Evolutionary conservation across 2,113 vertebrate species (phyloP).

Genomic region (Passer domesticus): DNA sequence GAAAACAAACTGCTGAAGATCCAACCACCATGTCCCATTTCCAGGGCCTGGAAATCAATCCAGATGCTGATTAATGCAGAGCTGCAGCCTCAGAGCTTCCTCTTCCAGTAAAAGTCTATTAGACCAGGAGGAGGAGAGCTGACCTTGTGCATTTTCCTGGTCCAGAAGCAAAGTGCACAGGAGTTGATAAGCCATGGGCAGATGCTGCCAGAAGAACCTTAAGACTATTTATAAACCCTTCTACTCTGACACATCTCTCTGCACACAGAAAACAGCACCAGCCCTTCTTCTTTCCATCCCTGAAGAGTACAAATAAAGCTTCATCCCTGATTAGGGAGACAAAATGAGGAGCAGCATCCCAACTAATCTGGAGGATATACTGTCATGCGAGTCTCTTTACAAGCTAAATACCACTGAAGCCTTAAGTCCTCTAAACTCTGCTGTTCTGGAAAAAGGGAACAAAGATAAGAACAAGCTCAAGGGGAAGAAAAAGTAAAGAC

Average conservation of each 20-base stretch:
- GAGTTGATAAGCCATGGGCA: neutral
- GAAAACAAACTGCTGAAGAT: neutral
- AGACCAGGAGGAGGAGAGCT: neutral
- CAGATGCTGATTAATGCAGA: neutral
- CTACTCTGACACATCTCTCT: slow-evolving; percentile 4
- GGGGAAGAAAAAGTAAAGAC: neutral
- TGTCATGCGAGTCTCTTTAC: neutral
- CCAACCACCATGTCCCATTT: neutral
- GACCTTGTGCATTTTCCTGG: neutral
- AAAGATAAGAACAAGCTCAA: neutral
- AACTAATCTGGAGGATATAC: slow-evolving; percentile 4
- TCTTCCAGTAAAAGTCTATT: neutral
- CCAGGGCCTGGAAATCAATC: neutral
- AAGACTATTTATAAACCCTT: slow-evolving; percentile 11
- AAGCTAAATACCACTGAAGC: neutral
- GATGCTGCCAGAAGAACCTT: neutral
- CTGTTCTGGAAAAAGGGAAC: neutral
- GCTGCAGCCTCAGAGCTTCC: neutral
- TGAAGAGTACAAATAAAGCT: slow-evolving; percentile 17
- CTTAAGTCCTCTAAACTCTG: neutral
- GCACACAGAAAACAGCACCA: neutral
- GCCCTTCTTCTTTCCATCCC: neutral
- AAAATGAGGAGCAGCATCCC: slow-evolving; percentile 1
- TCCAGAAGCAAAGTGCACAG: neutral
- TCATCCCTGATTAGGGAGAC: slow-evolving; percentile 22